Conservation (phyloP, 2,797 vertebrate species). For the Pygocentrus nattereri region DNA sequence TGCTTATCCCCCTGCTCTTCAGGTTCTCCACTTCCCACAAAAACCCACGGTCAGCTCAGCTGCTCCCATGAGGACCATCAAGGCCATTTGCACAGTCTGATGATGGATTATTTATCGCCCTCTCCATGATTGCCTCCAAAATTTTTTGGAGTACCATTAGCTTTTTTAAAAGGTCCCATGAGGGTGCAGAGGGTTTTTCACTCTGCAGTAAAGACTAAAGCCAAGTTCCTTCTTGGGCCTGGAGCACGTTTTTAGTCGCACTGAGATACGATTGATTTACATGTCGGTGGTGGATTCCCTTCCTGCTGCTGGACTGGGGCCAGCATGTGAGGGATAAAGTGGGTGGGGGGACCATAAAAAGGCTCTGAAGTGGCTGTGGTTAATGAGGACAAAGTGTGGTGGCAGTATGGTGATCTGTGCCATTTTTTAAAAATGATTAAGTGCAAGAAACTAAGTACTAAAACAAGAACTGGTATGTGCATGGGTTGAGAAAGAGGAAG, state of each 20-base stretch:
- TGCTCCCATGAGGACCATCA: conserved; percentile 47
- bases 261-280: conserved; percentile 47
- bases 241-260: conserved; percentile 41
- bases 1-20: neutral
- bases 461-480: neutral
- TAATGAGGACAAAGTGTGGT: neutral
- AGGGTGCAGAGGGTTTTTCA: conserved; percentile 47
- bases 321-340: conserved; percentile 22
- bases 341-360: neutral
- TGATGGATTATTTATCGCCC: conserved; percentile 43
- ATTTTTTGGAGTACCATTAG: conserved; percentile 12
- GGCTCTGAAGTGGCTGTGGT: neutral
- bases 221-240: neutral
- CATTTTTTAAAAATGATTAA: neutral
- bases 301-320: conserved; percentile 17
- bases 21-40: conserved; percentile 51
- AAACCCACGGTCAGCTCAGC: conserved; percentile 35
- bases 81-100: conserved; percentile 47
- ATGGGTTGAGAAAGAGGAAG: neutral
- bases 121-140: conserved; percentile 40
- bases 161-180: conserved; percentile 45
- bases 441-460: neutral
- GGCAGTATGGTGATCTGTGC: neutral
- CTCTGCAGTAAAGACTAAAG: conserved; percentile 17
- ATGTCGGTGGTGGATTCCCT: conserved; percentile 30